These are phyloP conservation scores for Malurus leucopterus DNA, from an alignment of 2,797 vertebrate genomes.

Conservation along the genomic window DNA sequence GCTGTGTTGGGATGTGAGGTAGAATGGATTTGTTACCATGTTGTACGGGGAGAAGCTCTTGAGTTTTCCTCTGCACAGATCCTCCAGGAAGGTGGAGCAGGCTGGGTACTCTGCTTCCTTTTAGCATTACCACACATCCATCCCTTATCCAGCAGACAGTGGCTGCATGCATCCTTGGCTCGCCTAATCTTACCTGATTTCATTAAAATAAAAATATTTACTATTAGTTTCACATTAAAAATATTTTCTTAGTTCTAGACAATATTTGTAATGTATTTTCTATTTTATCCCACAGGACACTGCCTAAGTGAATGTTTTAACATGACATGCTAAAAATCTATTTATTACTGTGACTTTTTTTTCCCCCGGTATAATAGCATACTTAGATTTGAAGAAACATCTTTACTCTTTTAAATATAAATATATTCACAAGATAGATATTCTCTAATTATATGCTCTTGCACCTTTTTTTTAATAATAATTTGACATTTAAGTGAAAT, in stretches of 20 bases:
- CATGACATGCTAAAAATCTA: not conserved
- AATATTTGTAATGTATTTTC: not conserved
- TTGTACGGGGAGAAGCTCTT: not conserved
- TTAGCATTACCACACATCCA: not conserved
- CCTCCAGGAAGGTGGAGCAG: not conserved
- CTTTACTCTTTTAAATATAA: not conserved
- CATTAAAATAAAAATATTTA: slow-evolving; percentile 23
- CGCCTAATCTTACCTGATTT: not conserved
- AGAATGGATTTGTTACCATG: not conserved
- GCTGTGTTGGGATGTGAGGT: not conserved
- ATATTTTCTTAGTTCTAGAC: not conserved
- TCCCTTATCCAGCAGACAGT: not conserved
- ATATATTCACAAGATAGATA: not conserved
- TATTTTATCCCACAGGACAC: not conserved
- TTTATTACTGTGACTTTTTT: not conserved
- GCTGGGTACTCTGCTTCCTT: not conserved
- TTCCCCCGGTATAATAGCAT: not conserved
- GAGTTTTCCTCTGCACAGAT: not conserved
- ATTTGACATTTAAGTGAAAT: slow-evolving; percentile 21
- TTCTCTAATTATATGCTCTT: not conserved
- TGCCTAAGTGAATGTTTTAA: not conserved
- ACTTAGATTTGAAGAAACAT: not conserved
- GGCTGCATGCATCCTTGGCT: not conserved
- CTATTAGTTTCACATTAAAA: not conserved
- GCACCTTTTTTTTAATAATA: slow-evolving; percentile 14